phyloP scores from a whole-genome alignment of 2,888 invertebrate species.

The Dryococelus australis region DNA sequence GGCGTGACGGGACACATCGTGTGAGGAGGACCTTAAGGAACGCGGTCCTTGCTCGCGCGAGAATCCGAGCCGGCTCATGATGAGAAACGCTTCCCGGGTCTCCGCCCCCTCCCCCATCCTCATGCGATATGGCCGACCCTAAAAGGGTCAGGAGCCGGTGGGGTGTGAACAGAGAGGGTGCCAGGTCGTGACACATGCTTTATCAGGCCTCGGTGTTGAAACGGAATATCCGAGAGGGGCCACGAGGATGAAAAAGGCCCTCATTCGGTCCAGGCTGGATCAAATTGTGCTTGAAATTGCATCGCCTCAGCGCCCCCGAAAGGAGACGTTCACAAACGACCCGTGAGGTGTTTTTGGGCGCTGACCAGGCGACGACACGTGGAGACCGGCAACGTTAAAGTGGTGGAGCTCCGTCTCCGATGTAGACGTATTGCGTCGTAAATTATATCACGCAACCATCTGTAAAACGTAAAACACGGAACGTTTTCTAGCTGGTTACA shows the following conservation, averaged over 20 bases:
- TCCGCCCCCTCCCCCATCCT: no score
- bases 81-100: no score
- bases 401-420: no score
- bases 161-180: neutral
- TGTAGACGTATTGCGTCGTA: no score
- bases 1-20: no score
- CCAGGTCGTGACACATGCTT: slow-evolving; percentile 8
- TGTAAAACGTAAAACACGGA: no score
- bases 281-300: slow-evolving; percentile 16
- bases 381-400: neutral
- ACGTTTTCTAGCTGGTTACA: no score
- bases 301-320: neutral
- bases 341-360: neutral
- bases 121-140: no score
- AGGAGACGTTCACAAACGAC: neutral
- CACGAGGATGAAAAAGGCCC: neutral
- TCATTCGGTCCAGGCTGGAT: slow-evolving; percentile 6
- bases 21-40: no score
- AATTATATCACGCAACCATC: no score
- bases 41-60: no score
- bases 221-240: slow-evolving; percentile 1
- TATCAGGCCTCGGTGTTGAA: neutral
- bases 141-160: neutral
- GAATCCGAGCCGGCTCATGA: no score
- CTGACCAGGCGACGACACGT: neutral